Evolutionary conservation across 2,888 invertebrate species (phyloP), one percentile per base, ranked within the genome.

Genomic region (Sesia bembeciformis): DNA sequence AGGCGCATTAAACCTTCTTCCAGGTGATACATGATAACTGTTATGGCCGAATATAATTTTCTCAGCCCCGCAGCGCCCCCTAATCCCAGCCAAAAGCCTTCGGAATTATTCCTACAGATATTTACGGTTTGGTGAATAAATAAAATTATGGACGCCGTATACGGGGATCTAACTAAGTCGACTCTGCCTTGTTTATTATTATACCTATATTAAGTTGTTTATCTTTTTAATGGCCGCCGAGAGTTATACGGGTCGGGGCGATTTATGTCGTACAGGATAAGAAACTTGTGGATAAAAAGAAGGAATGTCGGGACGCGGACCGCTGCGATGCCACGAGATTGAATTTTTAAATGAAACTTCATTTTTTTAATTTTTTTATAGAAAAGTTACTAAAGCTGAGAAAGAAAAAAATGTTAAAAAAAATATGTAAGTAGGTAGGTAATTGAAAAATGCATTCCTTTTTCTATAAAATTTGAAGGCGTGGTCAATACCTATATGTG

Each of bases 11-110:
- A 86, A 81, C 83, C 83, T 81, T 81, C 84, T 79, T 77, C 80
- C 90, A 88, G 90, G 90, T 90, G 90, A 90, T 89, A 84, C 89
- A 90, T 87, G 89, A 83, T 88, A 83, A 90, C 89, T 89, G 90
- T 90, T 90, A 89, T 89, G 74, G 87, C 83, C 78, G 86, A 87
- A 88, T 89, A 89, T 90, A 90, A 90, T 89, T 90, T 88, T 86
- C 86, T 84, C 84, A 80, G 81, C 78, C 78, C 83, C 84, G 75
- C 85, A 81, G 76, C 84, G 81, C 84, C 83, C 84, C 88, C 87
- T 88, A 88, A 89, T 89, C 87, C 84, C 78, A 81, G 81, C 85
- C 81, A 86, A 88, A 86, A 88, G 84, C 86, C 87, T 87, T 81
- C 76, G 77, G 84, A 86, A 88, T 89, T 86, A 89, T 87, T 86